Conservation (phyloP, 2,113 vertebrate species). For the Dromaius novaehollandiae region DNA sequence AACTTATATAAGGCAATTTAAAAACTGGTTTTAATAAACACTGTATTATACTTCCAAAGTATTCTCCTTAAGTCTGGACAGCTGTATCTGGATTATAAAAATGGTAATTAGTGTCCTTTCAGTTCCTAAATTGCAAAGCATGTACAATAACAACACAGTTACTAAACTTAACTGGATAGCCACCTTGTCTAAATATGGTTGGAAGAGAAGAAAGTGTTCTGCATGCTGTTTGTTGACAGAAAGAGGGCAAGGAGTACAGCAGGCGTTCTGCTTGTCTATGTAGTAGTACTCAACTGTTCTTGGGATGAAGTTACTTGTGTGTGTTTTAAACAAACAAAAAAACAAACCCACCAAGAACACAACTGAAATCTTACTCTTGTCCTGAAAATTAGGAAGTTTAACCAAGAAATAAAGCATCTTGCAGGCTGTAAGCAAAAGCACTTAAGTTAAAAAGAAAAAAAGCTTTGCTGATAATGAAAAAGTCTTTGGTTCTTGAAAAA, state of each 20-base stretch:
- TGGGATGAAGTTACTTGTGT: not conserved
- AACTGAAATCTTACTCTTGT: too few species aligned
- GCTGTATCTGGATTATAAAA: not conserved
- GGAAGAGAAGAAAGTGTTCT: not conserved
- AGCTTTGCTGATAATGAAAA: too few species aligned
- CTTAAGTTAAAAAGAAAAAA: too few species aligned
- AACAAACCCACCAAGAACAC: too few species aligned
- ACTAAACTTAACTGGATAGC: not conserved
- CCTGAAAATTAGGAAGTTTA: not conserved
- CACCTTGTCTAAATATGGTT: rapidly evolving
- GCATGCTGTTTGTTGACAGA: not conserved
- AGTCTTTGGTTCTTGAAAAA: too few species aligned
- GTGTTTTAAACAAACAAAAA: too few species aligned
- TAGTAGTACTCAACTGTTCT: not conserved
- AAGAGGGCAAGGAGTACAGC: not conserved
- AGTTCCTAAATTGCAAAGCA: not conserved
- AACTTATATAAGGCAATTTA: not conserved
- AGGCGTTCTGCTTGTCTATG: not conserved
- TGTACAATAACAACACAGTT: not conserved
- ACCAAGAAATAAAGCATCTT: rapidly evolving
- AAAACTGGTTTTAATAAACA: not conserved
- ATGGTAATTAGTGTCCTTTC: not conserved
- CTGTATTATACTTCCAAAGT: not conserved
- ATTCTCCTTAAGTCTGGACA: not conserved
- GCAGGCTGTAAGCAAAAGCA: not conserved